A percentile compares a stretch with the other conserved stretches of the same genome.
phyloP scores from a whole-genome alignment of 2,797 vertebrate genomes.

The Sebastes hubbsi region DNA sequence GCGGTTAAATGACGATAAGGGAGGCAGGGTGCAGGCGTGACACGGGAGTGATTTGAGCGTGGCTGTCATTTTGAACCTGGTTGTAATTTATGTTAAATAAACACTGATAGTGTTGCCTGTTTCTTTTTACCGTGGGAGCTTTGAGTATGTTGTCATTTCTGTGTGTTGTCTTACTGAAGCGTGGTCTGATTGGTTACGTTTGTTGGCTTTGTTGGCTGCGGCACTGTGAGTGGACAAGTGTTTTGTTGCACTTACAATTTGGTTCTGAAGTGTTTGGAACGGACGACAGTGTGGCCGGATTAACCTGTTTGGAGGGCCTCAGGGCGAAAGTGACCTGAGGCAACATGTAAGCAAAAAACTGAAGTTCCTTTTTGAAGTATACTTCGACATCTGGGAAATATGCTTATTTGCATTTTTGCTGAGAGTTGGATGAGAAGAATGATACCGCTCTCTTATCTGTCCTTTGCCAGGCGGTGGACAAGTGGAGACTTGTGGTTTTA shows the following conservation, averaged over 20 bases:
- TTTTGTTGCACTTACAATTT: not conserved
- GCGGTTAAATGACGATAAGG: slow-evolving; percentile 38
- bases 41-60: slow-evolving; percentile 4
- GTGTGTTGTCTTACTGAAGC: not conserved
- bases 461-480: not conserved
- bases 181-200: not conserved
- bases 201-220: not conserved
- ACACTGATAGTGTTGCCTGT: not conserved
- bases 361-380: not conserved
- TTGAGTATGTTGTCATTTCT: not conserved
- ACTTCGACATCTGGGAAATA: not conserved
- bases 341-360: not conserved
- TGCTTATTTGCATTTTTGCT: not conserved
- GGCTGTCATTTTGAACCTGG: not conserved
- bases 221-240: not conserved
- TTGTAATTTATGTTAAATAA: not conserved
- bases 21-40: slow-evolving; percentile 22
- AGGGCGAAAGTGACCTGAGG: not conserved
- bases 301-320: not conserved
- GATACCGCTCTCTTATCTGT: not conserved
- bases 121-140: not conserved
- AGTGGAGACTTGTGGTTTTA: not conserved
- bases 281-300: not conserved
- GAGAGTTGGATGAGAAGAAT: not conserved
- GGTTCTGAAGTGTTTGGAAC: not conserved